Evolutionary conservation across 2,888 invertebrate genomes (phyloP).

Genomic region (Heterodera filipjevi): DNA sequence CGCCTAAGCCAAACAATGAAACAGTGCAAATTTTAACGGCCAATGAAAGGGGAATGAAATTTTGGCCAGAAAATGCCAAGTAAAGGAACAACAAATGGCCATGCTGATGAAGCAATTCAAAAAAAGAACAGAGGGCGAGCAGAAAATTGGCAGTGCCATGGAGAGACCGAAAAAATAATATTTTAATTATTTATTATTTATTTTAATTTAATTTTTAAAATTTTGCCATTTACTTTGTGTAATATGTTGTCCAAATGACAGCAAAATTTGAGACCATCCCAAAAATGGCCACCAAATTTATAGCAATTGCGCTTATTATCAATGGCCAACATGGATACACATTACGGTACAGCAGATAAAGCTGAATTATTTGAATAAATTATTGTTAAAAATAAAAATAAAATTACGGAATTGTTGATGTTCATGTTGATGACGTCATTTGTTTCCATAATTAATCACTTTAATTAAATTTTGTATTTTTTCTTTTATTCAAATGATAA

Average conservation of each 20-base stretch:
- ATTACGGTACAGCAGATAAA: background rate
- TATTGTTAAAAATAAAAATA: background rate
- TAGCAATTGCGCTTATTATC: background rate
- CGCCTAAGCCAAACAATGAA: slow-evolving; percentile 7
- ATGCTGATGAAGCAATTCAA: slow-evolving; percentile 21
- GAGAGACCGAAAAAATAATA: background rate
- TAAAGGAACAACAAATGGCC: slow-evolving; percentile 24
- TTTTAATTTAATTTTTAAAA: too few relatives aligned
- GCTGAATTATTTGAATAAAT: background rate
- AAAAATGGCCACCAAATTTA: background rate
- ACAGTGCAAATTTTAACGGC: background rate
- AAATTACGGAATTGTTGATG: background rate
- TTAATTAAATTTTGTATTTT: too few relatives aligned
- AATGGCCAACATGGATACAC: slow-evolving; percentile 11
- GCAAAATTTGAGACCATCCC: background rate
- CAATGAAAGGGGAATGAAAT: slow-evolving; percentile 4
- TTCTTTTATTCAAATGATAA: too few relatives aligned
- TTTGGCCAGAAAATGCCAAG: slow-evolving; percentile 18
- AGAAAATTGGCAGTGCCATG: slow-evolving; percentile 27
- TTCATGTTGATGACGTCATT: background rate
- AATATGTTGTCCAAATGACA: slow-evolving; percentile 1
- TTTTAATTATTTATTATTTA: background rate
- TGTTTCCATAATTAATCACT: too few relatives aligned
- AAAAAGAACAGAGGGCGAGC: slow-evolving; percentile 17
- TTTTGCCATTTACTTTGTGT: background rate